Conservation (phyloP, 2,888 invertebrate genomes). For the Amphipyra tragopoginis region DNA sequence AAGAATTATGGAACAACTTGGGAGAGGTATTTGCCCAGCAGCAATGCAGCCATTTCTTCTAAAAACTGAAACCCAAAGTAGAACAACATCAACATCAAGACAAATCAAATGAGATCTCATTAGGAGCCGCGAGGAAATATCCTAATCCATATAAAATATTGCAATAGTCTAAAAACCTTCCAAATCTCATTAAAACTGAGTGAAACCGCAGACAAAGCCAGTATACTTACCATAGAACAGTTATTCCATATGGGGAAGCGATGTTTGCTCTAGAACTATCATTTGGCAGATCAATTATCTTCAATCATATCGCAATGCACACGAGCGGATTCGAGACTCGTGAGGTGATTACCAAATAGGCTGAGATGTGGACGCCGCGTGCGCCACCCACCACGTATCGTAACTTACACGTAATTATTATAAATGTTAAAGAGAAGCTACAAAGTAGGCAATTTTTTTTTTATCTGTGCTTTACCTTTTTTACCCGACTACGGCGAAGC, state of each 20-base stretch:
- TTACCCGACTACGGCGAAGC: too few species aligned
- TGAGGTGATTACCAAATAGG: constrained; percentile 65
- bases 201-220: constrained; percentile 15
- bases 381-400: constrained; percentile 61
- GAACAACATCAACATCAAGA: too few species aligned
- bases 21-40: too few species aligned
- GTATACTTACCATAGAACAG: constrained; percentile 37
- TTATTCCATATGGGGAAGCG: constrained; percentile 44
- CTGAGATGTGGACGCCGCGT: constrained; percentile 52
- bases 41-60: too few species aligned
- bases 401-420: constrained; percentile 41
- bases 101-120: too few species aligned
- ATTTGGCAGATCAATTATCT: constrained; percentile 69
- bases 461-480: too few species aligned
- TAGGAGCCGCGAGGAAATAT: too few species aligned
- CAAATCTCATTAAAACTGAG: background rate
- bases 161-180: background rate
- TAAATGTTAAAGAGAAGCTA: constrained; percentile 42
- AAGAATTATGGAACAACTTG: too few species aligned
- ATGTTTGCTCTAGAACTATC: constrained; percentile 66
- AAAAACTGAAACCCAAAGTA: too few species aligned
- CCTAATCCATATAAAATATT: too few species aligned
- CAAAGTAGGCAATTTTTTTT: too few species aligned
- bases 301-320: constrained; percentile 67
- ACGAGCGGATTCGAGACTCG: constrained; percentile 28